Percentiles rank a stretch among this genome's conserved stretches.
Evolutionary conservation across 2,888 invertebrate species (phyloP).

Genomic region (Andricus curvator): DNA sequence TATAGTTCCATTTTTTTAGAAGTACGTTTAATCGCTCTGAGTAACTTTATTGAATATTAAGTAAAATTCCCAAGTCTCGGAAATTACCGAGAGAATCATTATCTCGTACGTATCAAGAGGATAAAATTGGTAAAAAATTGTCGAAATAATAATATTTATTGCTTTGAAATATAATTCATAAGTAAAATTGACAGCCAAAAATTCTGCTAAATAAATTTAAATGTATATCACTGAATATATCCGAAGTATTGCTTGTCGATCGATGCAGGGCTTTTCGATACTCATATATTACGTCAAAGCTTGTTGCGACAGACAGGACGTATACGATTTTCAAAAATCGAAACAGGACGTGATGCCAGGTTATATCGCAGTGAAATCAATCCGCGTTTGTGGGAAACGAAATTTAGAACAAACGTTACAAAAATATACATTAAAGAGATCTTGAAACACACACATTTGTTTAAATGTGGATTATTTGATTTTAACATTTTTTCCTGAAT

Average conservation of each 20-base stretch:
- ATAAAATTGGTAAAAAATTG: no score
- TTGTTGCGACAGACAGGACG: background rate
- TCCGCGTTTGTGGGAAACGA: background rate
- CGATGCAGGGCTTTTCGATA: background rate
- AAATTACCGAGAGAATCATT: no score
- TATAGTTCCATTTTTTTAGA: background rate
- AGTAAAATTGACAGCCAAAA: background rate
- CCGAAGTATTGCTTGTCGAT: background rate
- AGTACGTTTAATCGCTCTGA: background rate
- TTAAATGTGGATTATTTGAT: no score
- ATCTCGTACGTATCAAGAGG: no score
- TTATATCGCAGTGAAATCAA: background rate
- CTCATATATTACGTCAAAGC: slow-evolving; percentile 10
- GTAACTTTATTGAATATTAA: background rate
- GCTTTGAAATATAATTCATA: background rate
- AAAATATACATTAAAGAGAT: background rate
- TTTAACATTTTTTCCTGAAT: no score
- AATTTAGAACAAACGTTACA: background rate
- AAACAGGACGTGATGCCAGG: background rate
- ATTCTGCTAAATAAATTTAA: background rate
- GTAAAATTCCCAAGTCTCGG: background rate
- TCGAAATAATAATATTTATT: background rate
- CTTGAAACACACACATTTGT: background rate
- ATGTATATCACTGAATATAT: background rate
- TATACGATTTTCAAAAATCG: slow-evolving; percentile 1